phyloP scores from a whole-genome alignment of 2,797 vertebrate genomes.

The Pseudochirops corinnae region DNA sequence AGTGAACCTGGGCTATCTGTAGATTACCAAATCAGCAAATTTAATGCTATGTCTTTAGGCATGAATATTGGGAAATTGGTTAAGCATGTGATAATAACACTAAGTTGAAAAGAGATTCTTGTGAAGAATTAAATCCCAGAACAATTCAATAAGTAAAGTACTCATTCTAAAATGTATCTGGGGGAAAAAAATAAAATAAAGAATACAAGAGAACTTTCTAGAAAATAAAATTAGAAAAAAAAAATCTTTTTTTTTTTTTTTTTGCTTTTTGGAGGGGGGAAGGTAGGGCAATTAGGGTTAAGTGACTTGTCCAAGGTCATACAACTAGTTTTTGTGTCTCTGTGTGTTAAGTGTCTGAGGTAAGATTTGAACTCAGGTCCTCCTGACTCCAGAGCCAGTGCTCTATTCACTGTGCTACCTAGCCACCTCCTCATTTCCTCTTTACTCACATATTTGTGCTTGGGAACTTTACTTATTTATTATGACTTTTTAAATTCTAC shows the following conservation, averaged over 20 bases:
- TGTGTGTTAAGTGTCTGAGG: no score
- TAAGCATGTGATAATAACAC: background rate
- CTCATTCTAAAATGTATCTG: background rate
- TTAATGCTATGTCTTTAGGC: background rate
- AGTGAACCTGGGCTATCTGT: background rate
- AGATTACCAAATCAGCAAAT: background rate
- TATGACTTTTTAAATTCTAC: slow-evolving; percentile 12
- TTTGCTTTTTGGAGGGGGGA: no score
- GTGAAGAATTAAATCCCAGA: slow-evolving; percentile 23
- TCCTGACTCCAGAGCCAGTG: no score
- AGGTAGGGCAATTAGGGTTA: no score
- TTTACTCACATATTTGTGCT: slow-evolving; percentile 13
- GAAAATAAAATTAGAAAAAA: background rate
- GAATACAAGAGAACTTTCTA: slow-evolving; percentile 1
- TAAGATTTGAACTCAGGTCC: no score
- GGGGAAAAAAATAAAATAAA: background rate
- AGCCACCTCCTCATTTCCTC: no score
- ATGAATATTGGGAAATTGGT: background rate
- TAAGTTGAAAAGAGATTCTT: slow-evolving; percentile 14
- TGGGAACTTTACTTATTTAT: slow-evolving; percentile 20
- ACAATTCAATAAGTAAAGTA: background rate
- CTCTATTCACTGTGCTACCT: no score
- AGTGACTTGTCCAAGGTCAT: no score
- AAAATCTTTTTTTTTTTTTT: no score
- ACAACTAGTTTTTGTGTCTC: no score